Percentiles rank a stretch among this genome's conserved stretches.
These are phyloP conservation scores for Drosophila lacertosa DNA, from an alignment of 1,140 invertebrate species.

Conservation along the genomic window DNA sequence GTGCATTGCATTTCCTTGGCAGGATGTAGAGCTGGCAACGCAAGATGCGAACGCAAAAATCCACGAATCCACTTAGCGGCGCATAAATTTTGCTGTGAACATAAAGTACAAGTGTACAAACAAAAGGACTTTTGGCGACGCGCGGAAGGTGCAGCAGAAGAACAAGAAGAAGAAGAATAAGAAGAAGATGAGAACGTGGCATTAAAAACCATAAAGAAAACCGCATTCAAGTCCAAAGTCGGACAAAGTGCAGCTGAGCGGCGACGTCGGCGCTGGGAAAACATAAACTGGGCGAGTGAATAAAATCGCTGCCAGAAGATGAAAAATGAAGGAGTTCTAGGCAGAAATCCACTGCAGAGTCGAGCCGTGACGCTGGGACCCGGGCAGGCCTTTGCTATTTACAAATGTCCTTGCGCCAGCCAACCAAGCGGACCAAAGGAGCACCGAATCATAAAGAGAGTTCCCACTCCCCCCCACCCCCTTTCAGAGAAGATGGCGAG, in stretches of 20 bases:
- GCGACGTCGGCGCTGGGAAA: constrained; percentile 30
- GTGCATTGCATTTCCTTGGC: constrained; percentile 67
- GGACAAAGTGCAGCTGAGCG: constrained; percentile 41
- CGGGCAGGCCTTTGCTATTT: constrained; percentile 67
- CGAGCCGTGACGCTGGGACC: constrained; percentile 25
- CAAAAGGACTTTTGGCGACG: constrained; percentile 76
- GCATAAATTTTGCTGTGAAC: constrained; percentile 73
- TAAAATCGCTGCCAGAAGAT: constrained; percentile 65
- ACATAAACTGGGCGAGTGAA: constrained; percentile 72
- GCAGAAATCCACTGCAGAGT: constrained; percentile 33
- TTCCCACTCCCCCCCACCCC: constrained; percentile 19
- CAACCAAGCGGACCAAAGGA: constrained; percentile 61
- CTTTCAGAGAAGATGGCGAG: constrained; percentile 48
- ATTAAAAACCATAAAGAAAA: constrained; percentile 52
- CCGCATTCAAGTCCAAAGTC: constrained; percentile 54
- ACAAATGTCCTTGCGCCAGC: constrained; percentile 64
- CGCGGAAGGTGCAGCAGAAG: constrained; percentile 8
- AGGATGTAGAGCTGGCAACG: constrained; percentile 50
- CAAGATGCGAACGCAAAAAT: constrained; percentile 53
- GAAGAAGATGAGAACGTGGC: constrained; percentile 11
- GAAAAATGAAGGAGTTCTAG: constrained; percentile 40
- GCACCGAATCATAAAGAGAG: constrained; percentile 58
- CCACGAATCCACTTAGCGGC: constrained; percentile 79
- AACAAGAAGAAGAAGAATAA: neutral
- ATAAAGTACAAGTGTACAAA: constrained; percentile 79